Evolutionary conservation across 2,888 invertebrate genomes (phyloP).

Genomic region (Drosophila engyochracea): DNA sequence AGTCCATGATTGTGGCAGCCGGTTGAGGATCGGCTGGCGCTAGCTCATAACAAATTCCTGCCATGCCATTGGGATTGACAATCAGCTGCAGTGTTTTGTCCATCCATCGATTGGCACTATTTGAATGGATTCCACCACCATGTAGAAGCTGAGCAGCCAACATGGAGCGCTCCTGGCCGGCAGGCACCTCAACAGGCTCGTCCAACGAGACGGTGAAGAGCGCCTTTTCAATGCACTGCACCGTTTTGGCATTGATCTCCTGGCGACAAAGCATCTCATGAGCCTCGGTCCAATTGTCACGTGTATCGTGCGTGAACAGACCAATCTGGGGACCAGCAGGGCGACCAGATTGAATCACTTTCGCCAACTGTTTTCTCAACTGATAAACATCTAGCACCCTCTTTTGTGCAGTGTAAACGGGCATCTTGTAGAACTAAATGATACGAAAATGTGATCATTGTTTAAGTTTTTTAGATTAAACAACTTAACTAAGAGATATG

Average conservation of each 20-base stretch:
- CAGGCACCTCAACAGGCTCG: constrained; percentile 84
- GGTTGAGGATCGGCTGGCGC: constrained; percentile 97
- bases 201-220: constrained; percentile 94
- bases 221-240: constrained; percentile 90
- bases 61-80: constrained; percentile 91
- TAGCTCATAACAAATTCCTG: constrained; percentile 96
- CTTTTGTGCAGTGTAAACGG: constrained; percentile 87
- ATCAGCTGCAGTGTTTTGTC: constrained; percentile 97
- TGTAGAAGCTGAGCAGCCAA: constrained; percentile 92
- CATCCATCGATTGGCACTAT: constrained; percentile 96
- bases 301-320: constrained; percentile 91
- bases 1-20: constrained; percentile 93
- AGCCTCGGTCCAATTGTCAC: constrained; percentile 92
- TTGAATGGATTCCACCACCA: constrained; percentile 90
- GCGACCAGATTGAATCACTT: constrained; percentile 85
- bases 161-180: constrained; percentile 84
- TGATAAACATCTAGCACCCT: constrained; percentile 88
- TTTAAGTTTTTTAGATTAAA: neutral
- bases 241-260: constrained; percentile 86
- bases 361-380: constrained; percentile 88
- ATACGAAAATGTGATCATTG: no score
- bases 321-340: constrained; percentile 88
- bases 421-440: constrained; percentile 88
- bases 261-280: constrained; percentile 87
- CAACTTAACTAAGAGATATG: no score